Evolutionary conservation across 2,888 invertebrate genomes (phyloP).

Genomic region (Synanthedon vespiformis): DNA sequence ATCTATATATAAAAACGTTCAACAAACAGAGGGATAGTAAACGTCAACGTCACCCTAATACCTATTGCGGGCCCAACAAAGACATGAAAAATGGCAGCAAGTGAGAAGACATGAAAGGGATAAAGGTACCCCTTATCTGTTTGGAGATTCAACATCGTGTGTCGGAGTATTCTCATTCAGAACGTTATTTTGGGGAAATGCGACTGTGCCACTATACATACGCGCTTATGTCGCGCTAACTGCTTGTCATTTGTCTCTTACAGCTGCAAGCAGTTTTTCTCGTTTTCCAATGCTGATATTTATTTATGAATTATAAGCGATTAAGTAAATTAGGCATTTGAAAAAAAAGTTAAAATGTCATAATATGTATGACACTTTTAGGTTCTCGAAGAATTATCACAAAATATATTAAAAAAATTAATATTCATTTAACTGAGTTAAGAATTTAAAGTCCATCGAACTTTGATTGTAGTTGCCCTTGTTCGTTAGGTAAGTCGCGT

Average conservation of each 20-base stretch:
- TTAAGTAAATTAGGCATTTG: too few relatives aligned
- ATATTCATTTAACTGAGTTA: too few relatives aligned
- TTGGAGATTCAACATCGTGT: slow-evolving; percentile 39
- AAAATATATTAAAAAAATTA: too few relatives aligned
- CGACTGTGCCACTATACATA: slow-evolving; percentile 1
- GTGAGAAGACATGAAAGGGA: slow-evolving; percentile 52
- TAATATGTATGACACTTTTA: too few relatives aligned
- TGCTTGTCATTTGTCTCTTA: not conserved
- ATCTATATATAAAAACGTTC: not conserved
- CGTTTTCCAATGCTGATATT: too few relatives aligned
- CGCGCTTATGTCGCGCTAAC: not conserved
- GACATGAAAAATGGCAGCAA: slow-evolving; percentile 61
- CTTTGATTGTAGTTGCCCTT: slow-evolving; percentile 24
- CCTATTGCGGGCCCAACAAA: slow-evolving; percentile 53
- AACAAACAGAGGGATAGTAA: slow-evolving; percentile 5
- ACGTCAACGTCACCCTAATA: slow-evolving; percentile 39
- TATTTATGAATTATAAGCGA: too few relatives aligned
- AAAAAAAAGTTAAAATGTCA: too few relatives aligned
- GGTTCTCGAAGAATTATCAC: too few relatives aligned
- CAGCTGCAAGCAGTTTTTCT: not conserved
- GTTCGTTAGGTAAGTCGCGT: slow-evolving; percentile 33
- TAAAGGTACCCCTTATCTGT: slow-evolving; percentile 57
- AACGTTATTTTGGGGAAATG: slow-evolving; percentile 18
- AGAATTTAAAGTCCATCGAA: slow-evolving; percentile 28
- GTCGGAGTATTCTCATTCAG: slow-evolving; percentile 30